Conservation (phyloP, 2,888 invertebrate genomes). For the Miltochrista miniata region DNA sequence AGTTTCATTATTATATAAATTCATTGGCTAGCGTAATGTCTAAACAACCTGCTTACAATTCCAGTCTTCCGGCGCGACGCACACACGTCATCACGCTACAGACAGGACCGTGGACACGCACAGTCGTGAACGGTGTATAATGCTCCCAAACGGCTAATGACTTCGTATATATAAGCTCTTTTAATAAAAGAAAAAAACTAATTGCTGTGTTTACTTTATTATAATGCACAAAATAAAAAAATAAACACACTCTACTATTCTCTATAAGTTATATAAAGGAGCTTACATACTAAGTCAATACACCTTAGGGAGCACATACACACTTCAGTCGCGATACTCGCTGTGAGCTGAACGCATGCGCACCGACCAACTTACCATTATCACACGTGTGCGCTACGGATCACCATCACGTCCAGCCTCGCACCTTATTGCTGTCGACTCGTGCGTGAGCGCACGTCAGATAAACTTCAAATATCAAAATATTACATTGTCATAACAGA, state of each 20-base stretch:
- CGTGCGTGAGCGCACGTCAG: constrained; percentile 34
- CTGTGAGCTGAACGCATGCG: too few species aligned
- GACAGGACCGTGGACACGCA: constrained; percentile 1
- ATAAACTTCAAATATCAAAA: constrained; percentile 73
- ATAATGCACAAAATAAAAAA: too few species aligned
- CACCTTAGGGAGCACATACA: too few species aligned
- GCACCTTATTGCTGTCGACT: constrained; percentile 66
- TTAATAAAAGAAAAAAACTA: background rate
- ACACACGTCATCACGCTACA: constrained; percentile 8
- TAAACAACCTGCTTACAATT: constrained; percentile 71
- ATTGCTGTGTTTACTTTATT: too few species aligned
- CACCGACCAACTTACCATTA: too few species aligned
- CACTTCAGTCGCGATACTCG: constrained; percentile 22
- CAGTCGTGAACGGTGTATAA: constrained; percentile 4
- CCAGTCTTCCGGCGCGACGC: constrained; percentile 53
- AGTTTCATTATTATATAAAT: constrained; percentile 64
- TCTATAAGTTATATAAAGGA: too few species aligned
- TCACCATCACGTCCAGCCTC: constrained; percentile 63
- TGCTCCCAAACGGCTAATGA: too few species aligned
- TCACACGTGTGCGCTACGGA: too few species aligned
- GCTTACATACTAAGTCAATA: too few species aligned
- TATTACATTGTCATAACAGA: constrained; percentile 64
- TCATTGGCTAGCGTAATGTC: constrained; percentile 69
- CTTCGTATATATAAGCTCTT: too few species aligned
- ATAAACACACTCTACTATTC: too few species aligned